Evolutionary conservation across 37 sponge, comb jelly and placozoan species (phyloP).

Genomic region (Agelas oroides): DNA sequence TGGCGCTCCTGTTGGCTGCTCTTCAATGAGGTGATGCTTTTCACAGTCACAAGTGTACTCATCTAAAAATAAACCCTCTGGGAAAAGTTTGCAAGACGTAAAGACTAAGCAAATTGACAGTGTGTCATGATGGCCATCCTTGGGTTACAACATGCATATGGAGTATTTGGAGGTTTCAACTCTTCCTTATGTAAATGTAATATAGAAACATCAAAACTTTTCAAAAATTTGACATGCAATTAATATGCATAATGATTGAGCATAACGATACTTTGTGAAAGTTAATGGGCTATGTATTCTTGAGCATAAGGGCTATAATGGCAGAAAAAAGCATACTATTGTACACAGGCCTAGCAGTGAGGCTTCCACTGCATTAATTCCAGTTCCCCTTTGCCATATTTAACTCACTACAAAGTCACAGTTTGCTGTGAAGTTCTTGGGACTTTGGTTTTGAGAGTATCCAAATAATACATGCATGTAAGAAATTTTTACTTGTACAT

Average conservation of each 20-base stretch:
- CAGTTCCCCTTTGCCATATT: slow-evolving; percentile 54
- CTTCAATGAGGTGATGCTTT: slow-evolving; percentile 9
- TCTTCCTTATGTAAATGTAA: too few relatives aligned
- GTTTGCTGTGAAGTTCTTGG: too few relatives aligned
- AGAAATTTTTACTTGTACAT: too few relatives aligned
- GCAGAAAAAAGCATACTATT: too few relatives aligned
- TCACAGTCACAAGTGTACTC: slow-evolving; percentile 2
- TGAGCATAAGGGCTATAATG: too few relatives aligned
- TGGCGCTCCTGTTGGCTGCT: slow-evolving; percentile 7
- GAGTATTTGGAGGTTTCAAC: slow-evolving; percentile 66
- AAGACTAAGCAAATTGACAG: neutral
- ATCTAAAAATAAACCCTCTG: slow-evolving; percentile 20
- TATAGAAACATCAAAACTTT: too few relatives aligned
- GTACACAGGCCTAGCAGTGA: neutral
- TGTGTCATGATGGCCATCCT: slow-evolving; percentile 27
- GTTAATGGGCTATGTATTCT: too few relatives aligned
- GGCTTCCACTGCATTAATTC: slow-evolving; percentile 16
- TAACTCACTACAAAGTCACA: slow-evolving; percentile 61
- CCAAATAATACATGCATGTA: too few relatives aligned
- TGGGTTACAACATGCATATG: slow-evolving; percentile 59
- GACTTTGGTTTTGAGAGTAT: too few relatives aligned
- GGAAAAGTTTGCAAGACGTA: neutral
- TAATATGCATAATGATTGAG: too few relatives aligned
- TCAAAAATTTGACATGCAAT: too few relatives aligned
- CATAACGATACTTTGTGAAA: too few relatives aligned